Base-by-base conservation (phyloP, 2,113 vertebrate genomes). In the Dermatemys mawii region DNA sequence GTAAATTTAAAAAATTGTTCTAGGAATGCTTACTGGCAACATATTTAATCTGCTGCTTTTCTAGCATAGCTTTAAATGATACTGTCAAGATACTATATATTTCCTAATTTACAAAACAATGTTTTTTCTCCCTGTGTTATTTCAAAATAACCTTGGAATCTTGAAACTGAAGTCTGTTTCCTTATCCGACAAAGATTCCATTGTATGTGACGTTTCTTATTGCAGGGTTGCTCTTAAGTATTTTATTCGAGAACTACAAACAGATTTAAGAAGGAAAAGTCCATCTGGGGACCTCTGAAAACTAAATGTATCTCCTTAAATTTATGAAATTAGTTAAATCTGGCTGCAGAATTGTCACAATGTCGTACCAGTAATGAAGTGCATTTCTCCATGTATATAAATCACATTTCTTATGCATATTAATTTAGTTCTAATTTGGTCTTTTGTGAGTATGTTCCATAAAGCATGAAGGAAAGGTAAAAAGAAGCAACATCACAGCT, bases 391-490 rank as follows among this genome's bases (percentile, higher is more conserved):
- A 80, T 14, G 70, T 83, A 32, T 11, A 21, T 89, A 70, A 70
- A 55, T 7, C 1, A 29, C 41, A 19, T 67, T 85, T 67, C 63
- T 90, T 67, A 85, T 81, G 67, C 19, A 50, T 3, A 6, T 12
- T 60, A 87, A 60, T 16, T 41, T 11, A 78, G 63, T 91, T 82
- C 79, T 70, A 85, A 44, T 5, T 54, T 1, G 0, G 83, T 93
- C 63, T 90, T 92, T 88, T 79, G 79, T 5, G 91, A 87, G 78
- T 78, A 9, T 50, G 82, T 83, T 89, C 29, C 35, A 10, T 49
- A 78, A 87, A 93, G 24, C 50, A 81, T 53, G 86, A 95, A 49
- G 78, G 44, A 91, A 93, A 92, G 82, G 89, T 90, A 91, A 93
- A 91, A 73, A 4, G 88, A 19, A 13, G 87, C 76, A 81, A 27